Conservation (phyloP, 2,888 invertebrate genomes). For the Bimastos eiseni region DNA sequence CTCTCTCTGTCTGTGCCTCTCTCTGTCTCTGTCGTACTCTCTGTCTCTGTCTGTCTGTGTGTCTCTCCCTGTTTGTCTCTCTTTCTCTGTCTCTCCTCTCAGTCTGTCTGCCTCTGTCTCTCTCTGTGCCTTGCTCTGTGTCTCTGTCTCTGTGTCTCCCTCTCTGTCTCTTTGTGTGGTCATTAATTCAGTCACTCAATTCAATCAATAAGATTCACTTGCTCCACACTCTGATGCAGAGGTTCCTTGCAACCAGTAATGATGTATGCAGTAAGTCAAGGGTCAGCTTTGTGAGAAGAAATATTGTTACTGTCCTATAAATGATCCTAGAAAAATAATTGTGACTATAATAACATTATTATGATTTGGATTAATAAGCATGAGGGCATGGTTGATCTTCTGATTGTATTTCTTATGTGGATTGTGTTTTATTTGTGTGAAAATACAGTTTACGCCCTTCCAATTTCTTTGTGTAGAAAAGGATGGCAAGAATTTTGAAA, state of each 20-base stretch:
- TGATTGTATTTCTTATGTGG: neutral
- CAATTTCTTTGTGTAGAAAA: too few species aligned
- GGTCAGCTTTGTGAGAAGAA: neutral
- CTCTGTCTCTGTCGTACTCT: too few species aligned
- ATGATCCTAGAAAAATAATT: neutral
- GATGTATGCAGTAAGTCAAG: neutral
- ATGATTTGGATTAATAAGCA: neutral
- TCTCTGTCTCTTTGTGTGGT: too few species aligned
- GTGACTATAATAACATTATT: neutral
- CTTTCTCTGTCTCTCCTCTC: too few species aligned
- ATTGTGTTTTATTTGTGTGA: neutral
- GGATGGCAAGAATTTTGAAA: too few species aligned
- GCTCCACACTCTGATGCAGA: neutral
- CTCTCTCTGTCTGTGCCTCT: too few species aligned
- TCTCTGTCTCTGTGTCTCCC: too few species aligned
- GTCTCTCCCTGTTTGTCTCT: too few species aligned
- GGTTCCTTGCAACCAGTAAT: neutral
- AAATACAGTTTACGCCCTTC: too few species aligned
- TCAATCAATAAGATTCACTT: slow-evolving; percentile 1
- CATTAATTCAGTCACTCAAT: neutral
- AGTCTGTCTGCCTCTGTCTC: too few species aligned
- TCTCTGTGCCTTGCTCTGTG: too few species aligned
- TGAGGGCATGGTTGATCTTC: neutral
- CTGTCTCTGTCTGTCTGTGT: too few species aligned
- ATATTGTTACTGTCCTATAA: neutral